Conservation (phyloP, 2,888 invertebrate genomes). For the Drepanosiphum platanoidis region DNA sequence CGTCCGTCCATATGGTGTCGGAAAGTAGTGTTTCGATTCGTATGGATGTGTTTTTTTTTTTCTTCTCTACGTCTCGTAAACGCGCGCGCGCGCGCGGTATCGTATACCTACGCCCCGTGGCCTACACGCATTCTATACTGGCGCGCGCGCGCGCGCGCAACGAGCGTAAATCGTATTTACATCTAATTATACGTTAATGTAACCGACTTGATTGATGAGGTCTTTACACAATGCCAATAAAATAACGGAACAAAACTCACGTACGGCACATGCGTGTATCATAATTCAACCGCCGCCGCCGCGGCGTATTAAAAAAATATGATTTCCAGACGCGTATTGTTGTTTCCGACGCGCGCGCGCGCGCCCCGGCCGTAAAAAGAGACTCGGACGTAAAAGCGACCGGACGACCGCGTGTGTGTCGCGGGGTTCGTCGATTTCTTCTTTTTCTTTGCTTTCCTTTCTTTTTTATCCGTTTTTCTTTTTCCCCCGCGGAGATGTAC, state of each 20-base stretch:
- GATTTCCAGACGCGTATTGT: not conserved
- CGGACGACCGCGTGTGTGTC: no score
- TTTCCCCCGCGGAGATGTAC: no score
- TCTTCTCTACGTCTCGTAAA: not conserved
- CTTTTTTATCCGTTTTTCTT: no score
- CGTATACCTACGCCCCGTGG: not conserved
- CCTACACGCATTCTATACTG: constrained; percentile 4
- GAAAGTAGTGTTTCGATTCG: no score
- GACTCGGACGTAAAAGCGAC: not conserved
- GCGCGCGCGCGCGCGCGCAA: not conserved
- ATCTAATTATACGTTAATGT: constrained; percentile 31
- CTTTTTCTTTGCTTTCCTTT: no score
- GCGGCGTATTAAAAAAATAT: not conserved
- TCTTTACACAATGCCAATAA: constrained; percentile 31
- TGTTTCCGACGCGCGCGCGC: not conserved
- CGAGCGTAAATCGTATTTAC: constrained; percentile 1
- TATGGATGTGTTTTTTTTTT: no score
- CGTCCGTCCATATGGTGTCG: not conserved
- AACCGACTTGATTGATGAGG: constrained; percentile 17
- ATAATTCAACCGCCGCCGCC: constrained; percentile 16
- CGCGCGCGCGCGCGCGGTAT: not conserved
- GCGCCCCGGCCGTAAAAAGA: not conserved
- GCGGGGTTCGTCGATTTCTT: no score
- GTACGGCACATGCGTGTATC: not conserved
- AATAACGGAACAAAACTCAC: constrained; percentile 5